These are phyloP conservation scores for Apamea crenata DNA, from an alignment of 2,888 invertebrate genomes.

Conservation along the genomic window DNA sequence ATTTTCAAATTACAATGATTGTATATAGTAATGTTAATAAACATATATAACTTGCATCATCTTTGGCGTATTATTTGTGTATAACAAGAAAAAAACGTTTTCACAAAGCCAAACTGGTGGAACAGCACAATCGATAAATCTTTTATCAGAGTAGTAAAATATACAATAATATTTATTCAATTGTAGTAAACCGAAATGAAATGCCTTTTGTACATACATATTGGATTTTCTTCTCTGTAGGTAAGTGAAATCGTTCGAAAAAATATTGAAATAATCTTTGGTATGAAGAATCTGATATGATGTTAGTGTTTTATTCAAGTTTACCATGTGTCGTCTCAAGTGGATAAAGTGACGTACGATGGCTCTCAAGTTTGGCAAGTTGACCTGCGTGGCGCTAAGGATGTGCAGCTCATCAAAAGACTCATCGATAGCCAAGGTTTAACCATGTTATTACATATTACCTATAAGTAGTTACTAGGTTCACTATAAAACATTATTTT, in stretches of 20 bases:
- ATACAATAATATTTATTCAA: constrained; percentile 51
- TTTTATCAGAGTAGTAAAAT: constrained; percentile 59
- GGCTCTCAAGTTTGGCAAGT: constrained; percentile 75
- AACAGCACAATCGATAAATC: constrained; percentile 40
- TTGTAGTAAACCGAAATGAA: constrained; percentile 56
- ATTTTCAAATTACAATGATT: constrained; percentile 89
- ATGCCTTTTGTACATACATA: constrained; percentile 58
- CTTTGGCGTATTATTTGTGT: constrained; percentile 64
- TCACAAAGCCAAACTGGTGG: constrained; percentile 37
- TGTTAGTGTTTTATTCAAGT: constrained; percentile 32
- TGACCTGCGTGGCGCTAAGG: constrained; percentile 50
- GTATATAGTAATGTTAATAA: constrained; percentile 90
- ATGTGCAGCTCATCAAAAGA: constrained; percentile 66
- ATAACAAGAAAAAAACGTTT: constrained; percentile 42
- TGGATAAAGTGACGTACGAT: constrained; percentile 61
- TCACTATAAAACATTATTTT: background rate
- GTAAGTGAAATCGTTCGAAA: constrained; percentile 59
- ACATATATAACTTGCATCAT: constrained; percentile 86
- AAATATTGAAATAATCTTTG: constrained; percentile 12
- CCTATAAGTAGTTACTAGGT: background rate
- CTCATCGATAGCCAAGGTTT: constrained; percentile 48
- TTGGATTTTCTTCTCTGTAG: constrained; percentile 63
- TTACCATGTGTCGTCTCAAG: constrained; percentile 44
- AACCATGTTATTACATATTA: background rate
- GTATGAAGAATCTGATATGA: constrained; percentile 17